These are phyloP conservation scores for Onchidella celtica DNA, from an alignment of 2,888 invertebrate species.

Conservation along the genomic window DNA sequence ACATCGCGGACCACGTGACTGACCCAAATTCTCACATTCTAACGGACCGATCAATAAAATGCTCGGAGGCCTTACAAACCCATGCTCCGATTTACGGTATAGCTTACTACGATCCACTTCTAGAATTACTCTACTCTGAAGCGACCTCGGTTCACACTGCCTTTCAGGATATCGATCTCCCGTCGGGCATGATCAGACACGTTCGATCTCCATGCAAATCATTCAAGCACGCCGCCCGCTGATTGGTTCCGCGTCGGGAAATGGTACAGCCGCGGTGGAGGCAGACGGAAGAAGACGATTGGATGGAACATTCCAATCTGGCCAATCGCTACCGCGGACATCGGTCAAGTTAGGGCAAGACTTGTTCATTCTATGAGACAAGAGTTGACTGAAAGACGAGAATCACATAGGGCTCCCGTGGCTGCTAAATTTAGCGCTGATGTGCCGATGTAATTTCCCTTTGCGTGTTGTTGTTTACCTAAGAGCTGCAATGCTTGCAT, in stretches of 20 bases:
- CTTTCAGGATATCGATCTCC: background rate
- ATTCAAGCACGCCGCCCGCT: background rate
- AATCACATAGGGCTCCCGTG: background rate
- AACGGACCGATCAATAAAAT: background rate
- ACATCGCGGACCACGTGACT: too few species aligned
- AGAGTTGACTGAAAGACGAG: background rate
- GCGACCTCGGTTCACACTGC: too few species aligned
- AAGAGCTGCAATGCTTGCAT: background rate
- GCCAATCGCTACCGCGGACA: background rate
- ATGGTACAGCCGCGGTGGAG: too few species aligned
- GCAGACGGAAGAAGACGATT: background rate
- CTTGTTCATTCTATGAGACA: background rate
- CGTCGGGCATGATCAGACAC: background rate
- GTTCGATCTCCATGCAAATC: constrained; percentile 31
- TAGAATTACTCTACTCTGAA: background rate
- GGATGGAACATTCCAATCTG: background rate
- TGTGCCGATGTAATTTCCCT: background rate
- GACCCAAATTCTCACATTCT: constrained; percentile 1
- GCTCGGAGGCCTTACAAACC: background rate
- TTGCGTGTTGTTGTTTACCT: too few species aligned
- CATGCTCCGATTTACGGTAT: background rate
- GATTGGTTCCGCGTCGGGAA: constrained; percentile 9
- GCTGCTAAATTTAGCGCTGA: background rate
- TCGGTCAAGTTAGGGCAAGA: constrained; percentile 5
- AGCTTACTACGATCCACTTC: constrained; percentile 5